A percentile compares a stretch with the other conserved stretches of the same genome.
These are phyloP conservation scores for Ictalurus punctatus DNA, from an alignment of 2,113 vertebrate genomes.

Conservation along the genomic window DNA sequence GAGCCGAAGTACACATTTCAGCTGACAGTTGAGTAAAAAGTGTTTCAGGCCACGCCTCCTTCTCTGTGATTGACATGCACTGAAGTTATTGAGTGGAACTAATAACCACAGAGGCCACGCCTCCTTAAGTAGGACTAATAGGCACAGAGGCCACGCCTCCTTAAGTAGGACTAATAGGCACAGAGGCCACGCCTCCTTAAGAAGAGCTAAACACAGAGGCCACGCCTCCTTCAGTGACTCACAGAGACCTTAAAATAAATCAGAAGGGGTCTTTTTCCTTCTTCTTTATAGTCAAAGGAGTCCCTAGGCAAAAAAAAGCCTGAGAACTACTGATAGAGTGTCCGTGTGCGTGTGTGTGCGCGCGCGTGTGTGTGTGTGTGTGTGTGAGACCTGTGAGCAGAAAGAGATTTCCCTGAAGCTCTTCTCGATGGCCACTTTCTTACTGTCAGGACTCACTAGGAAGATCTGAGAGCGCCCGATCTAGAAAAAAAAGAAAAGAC, in stretches of 20 bases:
- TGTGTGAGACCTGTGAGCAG: constrained; percentile 90
- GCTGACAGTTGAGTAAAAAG: neutral
- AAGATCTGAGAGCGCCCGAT: constrained; percentile 95
- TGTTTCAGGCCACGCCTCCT: neutral
- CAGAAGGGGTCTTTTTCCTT: too few relatives aligned
- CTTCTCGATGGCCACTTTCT: constrained; percentile 95
- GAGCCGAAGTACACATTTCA: neutral
- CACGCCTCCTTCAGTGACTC: neutral
- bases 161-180: neutral
- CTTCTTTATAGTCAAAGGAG: neutral
- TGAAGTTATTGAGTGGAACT: neutral
- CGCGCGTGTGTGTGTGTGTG: neutral
- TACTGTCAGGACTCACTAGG: constrained; percentile 97
- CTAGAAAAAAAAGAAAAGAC: constrained; percentile 64
- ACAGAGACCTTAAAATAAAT: neutral
- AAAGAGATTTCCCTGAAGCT: constrained; percentile 98
- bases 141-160: neutral
- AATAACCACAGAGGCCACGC: neutral
- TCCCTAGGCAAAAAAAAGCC: neutral
- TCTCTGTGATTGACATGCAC: neutral
- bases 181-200: neutral
- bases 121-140: neutral
- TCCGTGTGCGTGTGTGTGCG: neutral
- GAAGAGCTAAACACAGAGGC: neutral
- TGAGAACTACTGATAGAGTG: neutral